Percentiles rank a stretch among this genome's conserved stretches.
These are phyloP conservation scores for Chrosomus eos DNA, from an alignment of 2,797 vertebrate genomes.

Conservation along the genomic window DNA sequence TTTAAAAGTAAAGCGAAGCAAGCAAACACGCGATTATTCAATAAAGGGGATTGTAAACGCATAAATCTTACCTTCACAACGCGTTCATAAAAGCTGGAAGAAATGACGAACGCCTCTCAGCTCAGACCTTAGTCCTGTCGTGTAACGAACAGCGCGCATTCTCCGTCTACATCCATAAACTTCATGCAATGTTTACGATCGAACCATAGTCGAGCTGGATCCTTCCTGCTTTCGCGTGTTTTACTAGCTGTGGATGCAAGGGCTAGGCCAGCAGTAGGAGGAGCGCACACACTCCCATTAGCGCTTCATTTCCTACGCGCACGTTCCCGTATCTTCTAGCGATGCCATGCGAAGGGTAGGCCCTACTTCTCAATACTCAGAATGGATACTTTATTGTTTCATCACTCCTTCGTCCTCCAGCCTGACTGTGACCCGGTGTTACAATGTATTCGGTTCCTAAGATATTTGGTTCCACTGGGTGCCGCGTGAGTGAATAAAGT, in stretches of 20 bases:
- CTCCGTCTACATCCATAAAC: background rate
- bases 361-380: too few relatives aligned
- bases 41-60: background rate
- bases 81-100: background rate
- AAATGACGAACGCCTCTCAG: background rate
- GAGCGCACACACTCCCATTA: background rate
- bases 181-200: background rate
- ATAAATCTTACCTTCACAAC: background rate
- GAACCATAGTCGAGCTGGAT: too few relatives aligned
- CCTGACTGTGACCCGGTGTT: background rate
- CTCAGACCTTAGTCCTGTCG: background rate
- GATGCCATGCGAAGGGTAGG: too few relatives aligned
- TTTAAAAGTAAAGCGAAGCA: background rate
- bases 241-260: background rate
- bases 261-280: conserved; percentile 26
- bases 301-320: background rate
- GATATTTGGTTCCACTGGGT: background rate
- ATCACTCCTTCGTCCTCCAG: background rate
- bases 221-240: conserved; percentile 4
- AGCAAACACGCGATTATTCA: background rate
- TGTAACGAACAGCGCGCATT: background rate
- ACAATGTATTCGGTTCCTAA: background rate
- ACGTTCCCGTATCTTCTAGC: background rate
- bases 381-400: background rate
- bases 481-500: too few relatives aligned